phyloP scores from a whole-genome alignment of 2,888 invertebrate species.

The Atethmia centrago region DNA sequence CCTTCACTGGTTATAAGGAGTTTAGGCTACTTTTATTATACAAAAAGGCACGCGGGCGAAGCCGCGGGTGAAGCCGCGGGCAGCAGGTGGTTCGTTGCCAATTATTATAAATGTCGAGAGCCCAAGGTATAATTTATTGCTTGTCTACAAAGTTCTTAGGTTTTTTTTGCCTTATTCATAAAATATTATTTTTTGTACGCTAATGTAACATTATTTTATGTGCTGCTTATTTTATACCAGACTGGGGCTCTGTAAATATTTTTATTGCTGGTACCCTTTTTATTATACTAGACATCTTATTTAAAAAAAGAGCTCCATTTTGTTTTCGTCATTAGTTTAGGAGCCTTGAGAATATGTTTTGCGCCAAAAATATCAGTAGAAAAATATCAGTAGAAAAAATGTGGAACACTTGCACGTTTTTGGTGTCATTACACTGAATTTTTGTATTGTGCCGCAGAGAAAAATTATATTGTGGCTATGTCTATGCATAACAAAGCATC shows the following conservation, averaged over 20 bases:
- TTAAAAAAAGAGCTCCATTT: constrained; percentile 28
- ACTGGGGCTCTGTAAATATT: constrained; percentile 25
- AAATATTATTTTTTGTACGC: constrained; percentile 15
- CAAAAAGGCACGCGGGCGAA: no score
- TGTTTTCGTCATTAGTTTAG: constrained; percentile 19
- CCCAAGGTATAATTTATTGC: constrained; percentile 27
- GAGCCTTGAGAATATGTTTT: constrained; percentile 20
- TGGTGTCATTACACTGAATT: neutral
- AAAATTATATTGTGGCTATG: constrained; percentile 5
- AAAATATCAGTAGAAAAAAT: neutral
- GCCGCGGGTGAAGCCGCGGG: no score
- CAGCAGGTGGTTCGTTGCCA: no score
- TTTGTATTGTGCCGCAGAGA: constrained; percentile 5
- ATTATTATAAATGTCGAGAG: constrained; percentile 29
- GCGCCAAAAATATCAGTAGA: neutral
- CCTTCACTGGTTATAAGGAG: no score
- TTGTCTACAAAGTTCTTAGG: constrained; percentile 8
- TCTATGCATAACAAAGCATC: constrained; percentile 7
- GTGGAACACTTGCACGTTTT: constrained; percentile 12
- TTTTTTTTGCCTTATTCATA: constrained; percentile 13
- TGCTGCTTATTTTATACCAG: constrained; percentile 20
- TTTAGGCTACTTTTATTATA: no score
- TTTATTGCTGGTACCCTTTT: constrained; percentile 21
- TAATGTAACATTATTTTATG: constrained; percentile 31
- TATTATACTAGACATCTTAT: constrained; percentile 29